These are phyloP conservation scores for Achroia grisella DNA, from an alignment of 1,140 invertebrate species.

Conservation along the genomic window DNA sequence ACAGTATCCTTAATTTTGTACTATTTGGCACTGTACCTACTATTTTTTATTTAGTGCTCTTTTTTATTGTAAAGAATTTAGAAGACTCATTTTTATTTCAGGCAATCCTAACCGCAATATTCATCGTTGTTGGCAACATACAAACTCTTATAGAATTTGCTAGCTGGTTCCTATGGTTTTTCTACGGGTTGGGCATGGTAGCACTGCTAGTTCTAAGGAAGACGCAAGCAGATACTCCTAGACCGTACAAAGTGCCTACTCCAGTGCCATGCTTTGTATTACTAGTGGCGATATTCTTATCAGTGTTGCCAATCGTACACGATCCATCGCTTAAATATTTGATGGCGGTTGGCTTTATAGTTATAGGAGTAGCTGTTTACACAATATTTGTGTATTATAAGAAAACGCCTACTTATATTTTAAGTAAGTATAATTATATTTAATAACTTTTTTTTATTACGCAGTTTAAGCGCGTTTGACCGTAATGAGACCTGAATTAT, in stretches of 20 bases:
- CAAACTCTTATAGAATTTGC: slow-evolving; percentile 89
- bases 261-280: slow-evolving; percentile 84
- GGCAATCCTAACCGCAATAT: slow-evolving; percentile 82
- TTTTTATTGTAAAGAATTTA: no score
- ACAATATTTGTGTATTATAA: slow-evolving; percentile 86
- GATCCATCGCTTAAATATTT: slow-evolving; percentile 87
- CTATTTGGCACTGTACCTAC: no score
- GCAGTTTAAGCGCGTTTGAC: no score
- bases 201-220: slow-evolving; percentile 84
- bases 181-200: slow-evolving; percentile 88
- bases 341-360: slow-evolving; percentile 83
- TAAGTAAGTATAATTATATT: slow-evolving; percentile 65
- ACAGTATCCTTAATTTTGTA: no score
- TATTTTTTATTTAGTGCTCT: no score
- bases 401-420: slow-evolving; percentile 74
- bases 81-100: slow-evolving; percentile 61
- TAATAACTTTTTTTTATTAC: neutral
- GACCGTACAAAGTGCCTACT: slow-evolving; percentile 88
- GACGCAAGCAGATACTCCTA: slow-evolving; percentile 78
- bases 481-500: no score
- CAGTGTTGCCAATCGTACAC: slow-evolving; percentile 84
- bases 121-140: slow-evolving; percentile 85
- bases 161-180: slow-evolving; percentile 92
- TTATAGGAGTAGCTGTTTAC: slow-evolving; percentile 83
- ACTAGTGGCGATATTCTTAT: slow-evolving; percentile 82